These are phyloP conservation scores for Tragelaphus strepsiceros DNA, from an alignment of 2,113 vertebrate species.

Conservation along the genomic window DNA sequence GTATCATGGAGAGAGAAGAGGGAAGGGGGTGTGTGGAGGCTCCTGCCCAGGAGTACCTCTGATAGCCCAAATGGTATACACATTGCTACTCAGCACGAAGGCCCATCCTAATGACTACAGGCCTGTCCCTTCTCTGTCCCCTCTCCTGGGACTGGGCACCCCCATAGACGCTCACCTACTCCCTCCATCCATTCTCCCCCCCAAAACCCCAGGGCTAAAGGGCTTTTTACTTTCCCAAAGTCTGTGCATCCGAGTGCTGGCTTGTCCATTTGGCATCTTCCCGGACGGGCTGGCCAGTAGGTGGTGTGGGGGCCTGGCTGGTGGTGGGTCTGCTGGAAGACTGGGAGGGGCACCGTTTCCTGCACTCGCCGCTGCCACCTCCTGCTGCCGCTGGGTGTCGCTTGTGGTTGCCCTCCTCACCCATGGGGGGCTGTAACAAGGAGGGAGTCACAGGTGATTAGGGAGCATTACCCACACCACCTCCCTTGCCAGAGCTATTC, in stretches of 20 bases:
- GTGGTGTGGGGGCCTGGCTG: slow-evolving; percentile 74
- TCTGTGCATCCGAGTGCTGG: slow-evolving; percentile 79
- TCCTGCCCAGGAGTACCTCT: slow-evolving; percentile 69
- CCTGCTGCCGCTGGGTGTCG: slow-evolving; percentile 85
- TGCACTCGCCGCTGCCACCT: slow-evolving; percentile 87
- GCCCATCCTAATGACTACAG: slow-evolving; percentile 8
- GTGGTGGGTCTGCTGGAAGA: slow-evolving; percentile 85
- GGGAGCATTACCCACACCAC: background rate
- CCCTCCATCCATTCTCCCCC: slow-evolving; percentile 45
- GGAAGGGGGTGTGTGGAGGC: slow-evolving; percentile 64
- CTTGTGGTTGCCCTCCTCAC: slow-evolving; percentile 91
- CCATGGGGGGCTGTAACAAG: slow-evolving; percentile 92
- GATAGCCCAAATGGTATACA: slow-evolving; percentile 45
- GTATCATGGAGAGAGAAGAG: slow-evolving; percentile 60
- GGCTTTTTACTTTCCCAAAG: slow-evolving; percentile 81
- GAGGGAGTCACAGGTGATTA: background rate
- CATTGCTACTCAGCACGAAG: slow-evolving; percentile 25
- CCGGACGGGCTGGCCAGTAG: slow-evolving; percentile 78
- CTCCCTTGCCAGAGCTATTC: background rate
- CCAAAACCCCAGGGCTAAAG: slow-evolving; percentile 53
- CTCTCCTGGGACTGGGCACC: slow-evolving; percentile 67
- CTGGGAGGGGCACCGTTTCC: slow-evolving; percentile 91
- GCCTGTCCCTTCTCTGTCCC: slow-evolving; percentile 43
- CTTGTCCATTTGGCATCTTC: slow-evolving; percentile 89
- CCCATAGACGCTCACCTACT: slow-evolving; percentile 69